Conservation (phyloP, 2,797 vertebrate species). For the Lacerta viridis region DNA sequence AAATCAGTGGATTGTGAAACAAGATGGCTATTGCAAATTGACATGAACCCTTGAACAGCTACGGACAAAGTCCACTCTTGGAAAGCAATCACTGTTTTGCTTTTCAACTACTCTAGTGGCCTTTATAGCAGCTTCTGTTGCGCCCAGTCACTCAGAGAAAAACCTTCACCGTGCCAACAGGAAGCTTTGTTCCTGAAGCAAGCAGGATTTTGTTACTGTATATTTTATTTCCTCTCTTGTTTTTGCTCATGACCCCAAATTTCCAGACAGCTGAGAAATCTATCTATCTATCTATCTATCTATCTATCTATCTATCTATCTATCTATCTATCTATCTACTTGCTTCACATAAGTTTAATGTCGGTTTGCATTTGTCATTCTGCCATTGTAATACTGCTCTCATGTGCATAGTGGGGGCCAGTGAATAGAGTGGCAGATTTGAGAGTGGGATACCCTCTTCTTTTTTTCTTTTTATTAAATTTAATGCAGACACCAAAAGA, state of each 20-base stretch:
- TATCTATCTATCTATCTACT: too few species aligned
- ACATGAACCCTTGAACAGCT: background rate
- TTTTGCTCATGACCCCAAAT: background rate
- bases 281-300: too few species aligned
- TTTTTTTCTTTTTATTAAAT: too few species aligned
- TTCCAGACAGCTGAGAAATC: background rate
- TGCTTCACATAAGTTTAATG: background rate
- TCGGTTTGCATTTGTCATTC: background rate
- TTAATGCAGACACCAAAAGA: too few species aligned
- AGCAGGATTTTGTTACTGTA: background rate
- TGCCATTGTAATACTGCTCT: background rate
- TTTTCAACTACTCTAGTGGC: too few species aligned
- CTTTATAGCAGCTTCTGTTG: background rate
- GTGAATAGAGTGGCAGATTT: background rate
- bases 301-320: too few species aligned
- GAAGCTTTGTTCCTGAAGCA: background rate
- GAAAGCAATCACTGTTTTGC: background rate
- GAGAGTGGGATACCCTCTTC: background rate
- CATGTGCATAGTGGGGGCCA: background rate
- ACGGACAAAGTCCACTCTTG: background rate
- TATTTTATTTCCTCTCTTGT: background rate
- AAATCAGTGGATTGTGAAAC: background rate
- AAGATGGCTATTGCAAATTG: background rate
- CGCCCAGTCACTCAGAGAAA: background rate
- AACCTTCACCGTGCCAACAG: background rate